A percentile compares a stretch with the other conserved stretches of the same genome.
Conservation (phyloP, 2,113 vertebrate species). For the Anser cygnoides region DNA sequence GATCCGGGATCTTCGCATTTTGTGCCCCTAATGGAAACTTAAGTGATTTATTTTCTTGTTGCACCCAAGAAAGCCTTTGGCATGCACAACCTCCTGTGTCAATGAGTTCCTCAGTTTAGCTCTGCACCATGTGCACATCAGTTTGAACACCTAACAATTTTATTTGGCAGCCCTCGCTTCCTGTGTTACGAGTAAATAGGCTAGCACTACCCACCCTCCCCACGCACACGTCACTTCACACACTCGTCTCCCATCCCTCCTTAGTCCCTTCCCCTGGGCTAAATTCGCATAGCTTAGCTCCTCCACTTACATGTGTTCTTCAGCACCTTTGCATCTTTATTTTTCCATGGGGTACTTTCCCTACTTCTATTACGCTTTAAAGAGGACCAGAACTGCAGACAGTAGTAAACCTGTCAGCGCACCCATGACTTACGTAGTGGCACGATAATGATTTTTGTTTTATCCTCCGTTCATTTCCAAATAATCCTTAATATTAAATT, state of each 20-base stretch:
- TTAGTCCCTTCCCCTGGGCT: background rate
- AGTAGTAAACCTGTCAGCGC: constrained; percentile 48
- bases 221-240: fast-evolving
- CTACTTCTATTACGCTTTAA: constrained; percentile 49
- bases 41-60: background rate
- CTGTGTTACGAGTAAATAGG: background rate
- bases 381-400: constrained; percentile 23
- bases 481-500: background rate
- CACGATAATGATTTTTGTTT: constrained; percentile 6
- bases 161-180: background rate
- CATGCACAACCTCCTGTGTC: fast-evolving
- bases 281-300: background rate
- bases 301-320: background rate
- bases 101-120: background rate
- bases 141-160: background rate
- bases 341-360: background rate
- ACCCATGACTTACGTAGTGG: background rate
- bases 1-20: background rate
- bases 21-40: background rate
- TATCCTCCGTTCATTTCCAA: background rate
- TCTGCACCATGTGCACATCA: background rate
- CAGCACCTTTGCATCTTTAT: constrained; percentile 5
- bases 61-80: background rate
- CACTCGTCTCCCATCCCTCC: background rate
- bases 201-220: background rate